These are phyloP conservation scores for Hydrolagus affinis DNA, from an alignment of 2,113 vertebrate species.

Conservation along the genomic window DNA sequence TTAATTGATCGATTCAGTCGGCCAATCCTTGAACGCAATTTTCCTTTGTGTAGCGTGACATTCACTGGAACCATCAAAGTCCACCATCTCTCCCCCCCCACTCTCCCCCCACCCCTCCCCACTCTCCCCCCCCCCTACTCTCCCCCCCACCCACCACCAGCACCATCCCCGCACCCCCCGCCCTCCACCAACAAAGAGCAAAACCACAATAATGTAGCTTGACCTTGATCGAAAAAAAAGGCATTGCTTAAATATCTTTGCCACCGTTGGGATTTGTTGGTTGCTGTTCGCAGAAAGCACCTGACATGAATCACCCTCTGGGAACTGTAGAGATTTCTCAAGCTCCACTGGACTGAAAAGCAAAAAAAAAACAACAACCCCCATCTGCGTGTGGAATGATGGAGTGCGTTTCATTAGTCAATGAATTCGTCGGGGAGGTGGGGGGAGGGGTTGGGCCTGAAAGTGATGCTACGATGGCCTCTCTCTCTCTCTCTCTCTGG, in stretches of 20 bases:
- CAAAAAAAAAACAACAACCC: too few relatives aligned
- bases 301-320: background rate
- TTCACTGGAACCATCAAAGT: too few relatives aligned
- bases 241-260: background rate
- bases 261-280: background rate
- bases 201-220: background rate
- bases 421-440: too few relatives aligned
- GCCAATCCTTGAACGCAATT: too few relatives aligned
- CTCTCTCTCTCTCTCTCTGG: too few relatives aligned
- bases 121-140: too few relatives aligned
- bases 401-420: constrained; percentile 25
- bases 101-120: too few relatives aligned
- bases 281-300: background rate
- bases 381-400: background rate
- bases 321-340: background rate
- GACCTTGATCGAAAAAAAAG: background rate
- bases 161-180: background rate
- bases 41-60: too few relatives aligned
- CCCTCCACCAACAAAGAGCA: background rate
- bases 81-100: too few relatives aligned
- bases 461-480: background rate
- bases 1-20: too few relatives aligned
- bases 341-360: background rate
- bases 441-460: too few relatives aligned
- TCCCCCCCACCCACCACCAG: background rate